A percentile compares a stretch with the other conserved stretches of the same genome.
phyloP scores from a whole-genome alignment of 2,113 vertebrate species.

The Cygnus atratus region DNA sequence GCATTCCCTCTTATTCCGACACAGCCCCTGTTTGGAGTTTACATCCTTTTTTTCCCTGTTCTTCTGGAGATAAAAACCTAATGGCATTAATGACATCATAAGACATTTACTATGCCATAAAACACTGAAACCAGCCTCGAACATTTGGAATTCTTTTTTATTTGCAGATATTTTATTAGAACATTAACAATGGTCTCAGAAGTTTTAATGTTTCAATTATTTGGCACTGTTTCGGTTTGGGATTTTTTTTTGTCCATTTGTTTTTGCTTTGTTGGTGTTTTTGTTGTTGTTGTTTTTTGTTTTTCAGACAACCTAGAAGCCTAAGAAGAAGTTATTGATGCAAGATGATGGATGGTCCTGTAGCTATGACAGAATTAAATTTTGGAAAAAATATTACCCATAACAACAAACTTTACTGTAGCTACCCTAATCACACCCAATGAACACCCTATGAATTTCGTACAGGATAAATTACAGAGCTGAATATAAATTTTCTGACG shows the following conservation, averaged over 20 bases:
- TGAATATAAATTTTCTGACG: not conserved
- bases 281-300: not conserved
- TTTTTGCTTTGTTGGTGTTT: not conserved
- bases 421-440: not conserved
- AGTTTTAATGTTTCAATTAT: not conserved
- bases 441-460: not conserved
- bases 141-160: slow-evolving; percentile 16
- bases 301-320: not conserved
- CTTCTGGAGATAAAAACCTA: not conserved
- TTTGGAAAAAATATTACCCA: not conserved
- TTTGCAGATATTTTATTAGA: slow-evolving; percentile 14
- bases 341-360: not conserved
- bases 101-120: not conserved
- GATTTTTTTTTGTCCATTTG: not conserved
- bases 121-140: slow-evolving; percentile 8
- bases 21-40: not conserved
- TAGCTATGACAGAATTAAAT: not conserved
- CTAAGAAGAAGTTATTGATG: not conserved
- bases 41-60: not conserved
- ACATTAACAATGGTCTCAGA: not conserved
- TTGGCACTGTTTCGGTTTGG: not conserved
- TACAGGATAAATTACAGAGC: not conserved
- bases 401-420: not conserved
- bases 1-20: fast-evolving
- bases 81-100: not conserved